Evolutionary conservation across 2,797 vertebrate genomes (phyloP), one percentile per base, ranked within the genome.

Genomic region (Labeo calbasu): DNA sequence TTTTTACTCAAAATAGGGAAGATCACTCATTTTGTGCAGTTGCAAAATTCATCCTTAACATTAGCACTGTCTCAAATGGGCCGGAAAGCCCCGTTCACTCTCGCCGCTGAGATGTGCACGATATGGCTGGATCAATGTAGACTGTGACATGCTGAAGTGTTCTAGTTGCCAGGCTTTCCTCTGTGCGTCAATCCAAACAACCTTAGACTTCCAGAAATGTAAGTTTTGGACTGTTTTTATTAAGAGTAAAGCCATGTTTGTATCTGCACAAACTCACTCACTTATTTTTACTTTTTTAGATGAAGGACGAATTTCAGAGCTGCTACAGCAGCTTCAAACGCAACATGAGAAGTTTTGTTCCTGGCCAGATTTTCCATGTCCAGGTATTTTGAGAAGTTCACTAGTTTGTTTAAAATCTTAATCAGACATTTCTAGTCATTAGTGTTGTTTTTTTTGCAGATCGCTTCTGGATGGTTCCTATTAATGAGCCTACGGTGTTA

Each of bases 291-390:
- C 10, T 43, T 17, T 65, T 70, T 19, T 86, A 99, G 98, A 99
- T 92, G 95, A 96, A 90, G 93, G 95, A 14, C 95, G 96, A 80
- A 96, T 97, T 81, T 87, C 87, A 76, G 97, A 97, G 90, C 93
- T 99, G 89, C 94, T 94, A 68, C 93, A 91, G 75, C 95, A 96
- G 23, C 94, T 99, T 90, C 94, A 95, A 88, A 95, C 94, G 0
- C 96, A 97, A 72, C 98, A 99, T 11, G 96, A 98, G 91, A 98
- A 98, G 87, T 99, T 97, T 93, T 99, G 98, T 88, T 97, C 98
- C 88, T 99, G 98, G 98, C 97, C 97, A 0, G 97, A 98, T 88
- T 98, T 96, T 90, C 98, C 98, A 73, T 97, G 96, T 89, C 97
- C 98, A 94, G 98, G 98, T 99, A 92, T 50, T 40, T 70, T 25